These are phyloP conservation scores for Struthidea cinerea DNA, from an alignment of 2,113 vertebrate species.

Conservation along the genomic window DNA sequence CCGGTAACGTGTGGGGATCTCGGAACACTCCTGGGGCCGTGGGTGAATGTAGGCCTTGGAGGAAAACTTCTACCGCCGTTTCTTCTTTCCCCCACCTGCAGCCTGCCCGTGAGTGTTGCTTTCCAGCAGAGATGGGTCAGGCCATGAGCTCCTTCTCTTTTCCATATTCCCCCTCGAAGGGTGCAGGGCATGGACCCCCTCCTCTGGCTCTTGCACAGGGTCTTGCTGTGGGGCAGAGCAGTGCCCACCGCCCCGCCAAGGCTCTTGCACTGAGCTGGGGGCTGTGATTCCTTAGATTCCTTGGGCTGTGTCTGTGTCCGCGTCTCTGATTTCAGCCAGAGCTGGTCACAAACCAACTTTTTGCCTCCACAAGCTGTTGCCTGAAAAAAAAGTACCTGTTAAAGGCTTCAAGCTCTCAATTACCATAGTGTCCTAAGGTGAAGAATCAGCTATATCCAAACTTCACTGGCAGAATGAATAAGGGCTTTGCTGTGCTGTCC, in stretches of 20 bases:
- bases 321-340: background rate
- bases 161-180: background rate
- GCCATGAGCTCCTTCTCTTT: background rate
- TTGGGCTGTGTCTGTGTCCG: background rate
- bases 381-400: background rate
- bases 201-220: background rate
- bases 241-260: rapidly evolving
- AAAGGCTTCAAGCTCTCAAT: background rate
- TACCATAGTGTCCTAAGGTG: background rate
- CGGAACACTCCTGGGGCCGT: background rate
- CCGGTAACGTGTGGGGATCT: background rate
- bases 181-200: background rate
- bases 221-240: background rate
- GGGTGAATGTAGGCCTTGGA: background rate
- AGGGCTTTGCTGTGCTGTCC: conserved; percentile 8
- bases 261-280: background rate
- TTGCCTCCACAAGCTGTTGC: background rate
- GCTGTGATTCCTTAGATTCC: background rate
- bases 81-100: background rate
- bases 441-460: background rate
- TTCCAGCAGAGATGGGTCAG: background rate
- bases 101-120: rapidly evolving
- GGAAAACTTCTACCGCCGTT: background rate
- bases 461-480: background rate
- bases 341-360: background rate